These are phyloP conservation scores for Plagodis pulveraria DNA, from an alignment of 2,888 invertebrate genomes.

Conservation along the genomic window DNA sequence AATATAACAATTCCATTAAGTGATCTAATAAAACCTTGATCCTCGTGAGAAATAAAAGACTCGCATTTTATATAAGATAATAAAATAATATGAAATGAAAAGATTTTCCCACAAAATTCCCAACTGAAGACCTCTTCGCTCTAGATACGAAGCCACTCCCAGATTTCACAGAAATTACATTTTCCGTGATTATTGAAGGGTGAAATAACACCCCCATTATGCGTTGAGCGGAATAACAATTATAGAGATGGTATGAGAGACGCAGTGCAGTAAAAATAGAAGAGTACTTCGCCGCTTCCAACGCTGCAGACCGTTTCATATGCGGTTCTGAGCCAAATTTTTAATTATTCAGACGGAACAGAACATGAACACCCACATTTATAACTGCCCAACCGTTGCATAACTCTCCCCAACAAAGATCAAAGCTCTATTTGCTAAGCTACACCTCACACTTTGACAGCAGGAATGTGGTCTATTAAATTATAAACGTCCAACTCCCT, in stretches of 20 bases:
- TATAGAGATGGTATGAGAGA: conserved; percentile 35
- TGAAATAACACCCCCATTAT: conserved; percentile 53
- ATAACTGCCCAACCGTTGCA: conserved; percentile 34
- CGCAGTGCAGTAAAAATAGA: conserved; percentile 63
- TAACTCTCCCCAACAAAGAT: conserved; percentile 29
- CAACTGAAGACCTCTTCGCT: conserved; percentile 1
- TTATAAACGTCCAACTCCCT: conserved; percentile 64
- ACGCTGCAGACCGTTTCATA: conserved; percentile 51
- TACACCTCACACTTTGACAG: conserved; percentile 63
- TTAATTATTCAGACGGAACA: conserved; percentile 64
- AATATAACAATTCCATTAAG: too few species aligned
- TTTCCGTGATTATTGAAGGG: conserved; percentile 45
- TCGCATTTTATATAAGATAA: too few species aligned
- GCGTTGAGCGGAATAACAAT: conserved; percentile 52
- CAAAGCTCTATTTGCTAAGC: conserved; percentile 46
- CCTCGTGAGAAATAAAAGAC: too few species aligned
- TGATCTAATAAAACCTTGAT: too few species aligned
- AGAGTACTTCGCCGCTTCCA: conserved; percentile 37
- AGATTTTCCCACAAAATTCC: too few species aligned
- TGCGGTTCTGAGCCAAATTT: conserved; percentile 59
- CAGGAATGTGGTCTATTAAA: conserved; percentile 69
- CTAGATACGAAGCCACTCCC: conserved; percentile 26
- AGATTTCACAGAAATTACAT: conserved; percentile 39
- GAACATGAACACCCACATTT: conserved; percentile 46
- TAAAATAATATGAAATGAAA: too few species aligned